Base-by-base conservation (phyloP, 2,888 invertebrate genomes). In the Clistopyga incitator region DNA sequence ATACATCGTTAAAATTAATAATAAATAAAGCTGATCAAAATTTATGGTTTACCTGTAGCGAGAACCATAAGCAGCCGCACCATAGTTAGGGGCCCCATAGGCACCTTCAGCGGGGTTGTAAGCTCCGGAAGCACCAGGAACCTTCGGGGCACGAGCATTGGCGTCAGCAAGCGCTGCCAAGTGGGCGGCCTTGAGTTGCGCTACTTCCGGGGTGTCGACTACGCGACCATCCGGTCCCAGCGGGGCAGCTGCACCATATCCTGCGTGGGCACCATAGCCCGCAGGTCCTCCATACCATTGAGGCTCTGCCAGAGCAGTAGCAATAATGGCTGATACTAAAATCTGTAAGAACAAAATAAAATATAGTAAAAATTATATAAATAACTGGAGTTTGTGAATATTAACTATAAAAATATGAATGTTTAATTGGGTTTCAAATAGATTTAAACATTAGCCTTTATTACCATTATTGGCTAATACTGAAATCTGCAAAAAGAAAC, bases 201-300 rank as follows among this genome's bases (percentile, higher is more conserved):
- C 91, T 2, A 93, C 92, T 87, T 93, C 93, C 59, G 93, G 93
- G 6, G 92, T 93, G 78, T 93, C 93, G 6, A 91, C 89, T 2
- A 92, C 92, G 42, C 92, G 89, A 50, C 92, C 92, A 29, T 91
- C 92, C 1, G 92, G 90, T 2, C 92, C 92, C 3, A 92, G 77
- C 0, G 92, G 92, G 0, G 92, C 92, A 15, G 89, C 89, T n/a
- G 47, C 64, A 3, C 86, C 87, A 29, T 88, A 88, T 0, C 86
- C 61, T 6, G 61, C 72, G 47, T 76, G 86, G 23, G 25, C 64
- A 8, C 85, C 87, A 25, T 88, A 88, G 0, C 86, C 72, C 6
- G 61, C 72, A 20, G 87, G 72, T 45, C 86, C 91, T 0, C 90
- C 89, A 65, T 92, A 92, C 90, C 90, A 92, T 65, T 92, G 91